phyloP scores from a whole-genome alignment of 1,140 invertebrate species.

The Ladona fulva region DNA sequence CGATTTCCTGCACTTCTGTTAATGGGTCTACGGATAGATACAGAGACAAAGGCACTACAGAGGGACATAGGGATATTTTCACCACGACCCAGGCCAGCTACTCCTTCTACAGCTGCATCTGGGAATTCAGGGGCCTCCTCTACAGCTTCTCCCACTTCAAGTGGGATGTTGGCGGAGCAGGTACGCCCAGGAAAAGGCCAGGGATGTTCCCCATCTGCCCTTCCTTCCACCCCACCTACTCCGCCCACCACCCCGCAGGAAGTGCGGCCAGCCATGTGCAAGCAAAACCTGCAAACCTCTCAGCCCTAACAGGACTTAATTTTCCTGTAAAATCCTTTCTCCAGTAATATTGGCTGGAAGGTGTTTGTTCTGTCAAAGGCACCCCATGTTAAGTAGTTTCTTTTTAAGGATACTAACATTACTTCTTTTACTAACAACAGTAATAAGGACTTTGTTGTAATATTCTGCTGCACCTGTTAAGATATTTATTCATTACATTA shows the following conservation, averaged over 20 bases:
- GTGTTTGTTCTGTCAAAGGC: not conserved
- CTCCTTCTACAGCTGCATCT: not conserved
- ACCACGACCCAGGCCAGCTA: not conserved
- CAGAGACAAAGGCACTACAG: not conserved
- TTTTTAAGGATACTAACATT: no score
- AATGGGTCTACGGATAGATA: not conserved
- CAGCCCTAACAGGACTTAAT: not conserved
- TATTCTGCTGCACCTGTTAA: no score
- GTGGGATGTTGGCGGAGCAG: not conserved
- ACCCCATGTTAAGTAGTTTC: not conserved
- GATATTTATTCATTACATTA: not conserved
- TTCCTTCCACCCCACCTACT: not conserved
- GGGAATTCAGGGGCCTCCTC: not conserved
- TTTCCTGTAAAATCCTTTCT: not conserved
- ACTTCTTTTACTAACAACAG: no score
- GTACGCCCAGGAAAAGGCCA: slow-evolving; percentile 6
- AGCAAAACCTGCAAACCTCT: not conserved
- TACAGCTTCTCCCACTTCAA: not conserved
- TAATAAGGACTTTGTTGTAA: no score
- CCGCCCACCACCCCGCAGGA: not conserved
- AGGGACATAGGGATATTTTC: not conserved
- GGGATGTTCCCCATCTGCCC: not conserved
- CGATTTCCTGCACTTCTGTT: not conserved
- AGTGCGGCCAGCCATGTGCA: not conserved
- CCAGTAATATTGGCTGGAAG: not conserved